Base-by-base conservation (phyloP, 35 echinoderm and acorn worm species). In the Amphiura filiformis region DNA sequence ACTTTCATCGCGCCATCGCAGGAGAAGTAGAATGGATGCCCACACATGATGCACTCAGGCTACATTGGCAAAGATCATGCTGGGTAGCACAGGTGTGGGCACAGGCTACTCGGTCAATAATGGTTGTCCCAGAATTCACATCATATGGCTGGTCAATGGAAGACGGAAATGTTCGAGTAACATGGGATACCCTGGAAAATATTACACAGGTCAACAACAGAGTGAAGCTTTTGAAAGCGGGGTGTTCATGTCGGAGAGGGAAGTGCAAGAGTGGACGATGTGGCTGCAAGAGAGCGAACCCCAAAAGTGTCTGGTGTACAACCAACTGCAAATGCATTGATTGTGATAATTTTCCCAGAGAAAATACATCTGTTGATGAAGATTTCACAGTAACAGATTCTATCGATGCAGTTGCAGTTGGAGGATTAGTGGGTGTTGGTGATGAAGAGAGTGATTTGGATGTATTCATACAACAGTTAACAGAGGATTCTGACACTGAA, bases 1-100 rank as follows among this genome's bases (percentile, higher is more conserved):
- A 86, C 38, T 86, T 86, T 28, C 84, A 86, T 77, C 64, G 84
- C n/a, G n/a, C n/a, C 1, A 86, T 86, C 39, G 75, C 84, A 33
- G 64, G 36, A 37, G 84, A 86, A 35, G 39, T 64, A 32, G 35
- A 86, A 33, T 86, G 32, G 84, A 35, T 86, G 61, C 65, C 84
- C 35, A 75, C 84, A 76, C 11, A 35, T 32, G 61, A 76, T 75
- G 84, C 84, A 18, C 65, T 78, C 11, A 36, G 65, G 37, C 30
- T 86, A 7, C 84, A 38, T 77, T 86, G 84, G 61, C 57, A 86
- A 13, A 23, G 57, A 32, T 86, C 57, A 13, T 77, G 75, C 28
- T 52, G 44, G 44, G 20, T 20, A 11, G 44, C 44, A 11, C 44
- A 52, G 20, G 44, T 52, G 7, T 52, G 44, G 44, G 7, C 44